Base-by-base conservation (phyloP, 1,140 invertebrate genomes). In the Bombus waltoni region DNA sequence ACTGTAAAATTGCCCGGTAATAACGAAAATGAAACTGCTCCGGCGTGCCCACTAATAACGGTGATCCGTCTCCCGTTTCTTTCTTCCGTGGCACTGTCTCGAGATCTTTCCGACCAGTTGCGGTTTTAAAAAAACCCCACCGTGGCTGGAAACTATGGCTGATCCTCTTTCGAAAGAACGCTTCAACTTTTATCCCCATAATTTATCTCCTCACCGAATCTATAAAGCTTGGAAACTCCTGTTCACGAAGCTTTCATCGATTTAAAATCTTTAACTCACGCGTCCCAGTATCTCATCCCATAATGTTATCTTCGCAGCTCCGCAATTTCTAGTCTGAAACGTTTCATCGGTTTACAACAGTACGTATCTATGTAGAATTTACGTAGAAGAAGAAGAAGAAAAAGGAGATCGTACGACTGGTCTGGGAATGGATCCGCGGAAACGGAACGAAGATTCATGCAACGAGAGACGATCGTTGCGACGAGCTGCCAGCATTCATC, bases 1-100 rank as follows among this genome's bases (percentile, higher is more conserved):
- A 94, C 93, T 93, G 93, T 94, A 93, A 94, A 93, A 94, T 93
- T 93, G 89, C 88, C 74, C 83, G 68, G 84, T 75, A 93, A 92
- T 94, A 93, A 92, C 72, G 85, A 93, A 86, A 92, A 90, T 92
- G 86, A 87, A 88, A 91, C 83, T 88, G 83, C 87, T 89, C 79
- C 81, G 62, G 66, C 72, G 70, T 10, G 47, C 59, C 59, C 65
- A 74, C 77, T 92, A 93, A 93, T 92, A 91, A 93, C 85, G 87
- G 89, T 91, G 89, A 92, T 93, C 85, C 88, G 87, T 90, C 87
- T 83, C 74, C 8, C 35, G 35, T 57, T 77, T 70, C 35, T 73
- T 87, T 84, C 79, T 62, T 68, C 73, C 70, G 59, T 66, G 66
- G 81, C 59, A 82, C 44, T 42, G 73, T 66, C 32, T n/a, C 18